phyloP scores from a whole-genome alignment of 2,113 vertebrate species.

The Xerus inauris region DNA sequence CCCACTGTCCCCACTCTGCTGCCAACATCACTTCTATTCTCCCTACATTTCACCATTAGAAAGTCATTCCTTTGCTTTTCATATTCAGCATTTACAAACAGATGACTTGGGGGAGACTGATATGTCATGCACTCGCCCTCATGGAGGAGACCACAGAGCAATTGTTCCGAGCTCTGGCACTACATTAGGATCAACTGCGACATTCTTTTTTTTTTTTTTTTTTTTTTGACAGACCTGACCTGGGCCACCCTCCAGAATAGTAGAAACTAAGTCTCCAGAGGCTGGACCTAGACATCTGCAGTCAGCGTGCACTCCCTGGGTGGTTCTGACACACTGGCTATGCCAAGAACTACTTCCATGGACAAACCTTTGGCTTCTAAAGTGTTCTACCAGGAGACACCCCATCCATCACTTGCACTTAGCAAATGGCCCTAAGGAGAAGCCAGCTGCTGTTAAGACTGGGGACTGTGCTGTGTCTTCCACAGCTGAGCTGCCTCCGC shows the following conservation, averaged over 20 bases:
- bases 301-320: neutral
- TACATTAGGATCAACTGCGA: neutral
- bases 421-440: neutral
- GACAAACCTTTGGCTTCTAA: neutral
- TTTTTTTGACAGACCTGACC: neutral
- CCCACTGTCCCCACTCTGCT: no score
- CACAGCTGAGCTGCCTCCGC: neutral
- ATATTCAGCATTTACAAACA: neutral
- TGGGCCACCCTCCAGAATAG: neutral
- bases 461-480: neutral
- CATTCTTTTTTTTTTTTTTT: neutral
- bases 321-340: neutral
- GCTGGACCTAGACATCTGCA: neutral
- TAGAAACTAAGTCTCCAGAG: neutral
- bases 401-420: neutral
- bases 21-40: neutral
- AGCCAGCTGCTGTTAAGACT: neutral
- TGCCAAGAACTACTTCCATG: fast-evolving
- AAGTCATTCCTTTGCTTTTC: neutral
- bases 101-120: neutral
- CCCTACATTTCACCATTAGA: neutral
- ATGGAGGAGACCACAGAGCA: neutral
- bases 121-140: neutral
- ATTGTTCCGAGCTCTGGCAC: neutral
- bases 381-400: neutral